These are phyloP conservation scores for Platycnemis pennipes DNA, from an alignment of 2,888 invertebrate species.

Conservation along the genomic window DNA sequence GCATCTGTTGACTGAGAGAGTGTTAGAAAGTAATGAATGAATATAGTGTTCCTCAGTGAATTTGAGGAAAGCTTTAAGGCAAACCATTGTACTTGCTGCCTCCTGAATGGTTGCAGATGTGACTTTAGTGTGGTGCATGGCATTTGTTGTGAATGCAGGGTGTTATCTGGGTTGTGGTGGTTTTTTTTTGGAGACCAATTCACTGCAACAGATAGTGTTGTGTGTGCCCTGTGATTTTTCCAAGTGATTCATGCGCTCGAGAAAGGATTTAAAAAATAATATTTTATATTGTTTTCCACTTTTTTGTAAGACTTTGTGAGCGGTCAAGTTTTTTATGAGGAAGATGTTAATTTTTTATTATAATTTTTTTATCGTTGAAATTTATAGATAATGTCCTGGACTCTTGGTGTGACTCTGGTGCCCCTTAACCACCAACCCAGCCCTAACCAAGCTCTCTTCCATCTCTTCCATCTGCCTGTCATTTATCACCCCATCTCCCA, in stretches of 20 bases:
- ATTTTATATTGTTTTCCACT: conserved; percentile 68
- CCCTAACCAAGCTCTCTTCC: conserved; percentile 53
- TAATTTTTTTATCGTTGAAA: conserved; percentile 68
- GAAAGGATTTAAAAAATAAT: conserved; percentile 58
- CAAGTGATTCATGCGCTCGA: conserved; percentile 66
- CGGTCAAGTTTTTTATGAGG: conserved; percentile 68
- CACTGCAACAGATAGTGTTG: conserved; percentile 47
- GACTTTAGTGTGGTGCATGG: conserved; percentile 63
- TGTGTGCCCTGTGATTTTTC: conserved; percentile 65
- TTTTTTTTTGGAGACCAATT: conserved; percentile 39
- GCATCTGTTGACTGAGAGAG: conserved; percentile 61
- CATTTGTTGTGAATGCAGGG: conserved; percentile 56
- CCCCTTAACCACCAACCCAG: conserved; percentile 50
- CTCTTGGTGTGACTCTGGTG: conserved; percentile 63
- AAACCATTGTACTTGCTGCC: conserved; percentile 51
- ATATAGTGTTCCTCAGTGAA: conserved; percentile 60
- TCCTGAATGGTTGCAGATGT: conserved; percentile 33
- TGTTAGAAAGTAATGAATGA: conserved; percentile 32
- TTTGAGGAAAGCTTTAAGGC: conserved; percentile 47
- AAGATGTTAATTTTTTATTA: conserved; percentile 67
- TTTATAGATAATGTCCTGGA: conserved; percentile 67
- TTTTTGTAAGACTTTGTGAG: conserved; percentile 67
- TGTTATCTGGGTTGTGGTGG: conserved; percentile 60
- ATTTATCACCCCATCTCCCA: conserved; percentile 32
- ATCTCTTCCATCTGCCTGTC: conserved; percentile 13